phyloP scores from a whole-genome alignment of 2,888 invertebrate species.

The Sisyra nigra region DNA sequence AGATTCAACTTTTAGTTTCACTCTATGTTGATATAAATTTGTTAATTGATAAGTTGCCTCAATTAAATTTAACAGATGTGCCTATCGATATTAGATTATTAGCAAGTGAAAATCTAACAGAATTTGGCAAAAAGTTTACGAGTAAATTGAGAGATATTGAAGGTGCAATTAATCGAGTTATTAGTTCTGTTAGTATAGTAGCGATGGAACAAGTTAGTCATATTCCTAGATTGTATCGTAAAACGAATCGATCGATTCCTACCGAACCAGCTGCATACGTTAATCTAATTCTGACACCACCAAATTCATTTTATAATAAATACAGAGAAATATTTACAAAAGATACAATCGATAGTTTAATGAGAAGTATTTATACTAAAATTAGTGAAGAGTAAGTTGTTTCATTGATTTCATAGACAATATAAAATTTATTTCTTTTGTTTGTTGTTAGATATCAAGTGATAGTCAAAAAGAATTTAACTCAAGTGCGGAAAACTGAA shows the following conservation, averaged over 20 bases:
- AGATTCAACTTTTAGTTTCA: slow-evolving; percentile 22
- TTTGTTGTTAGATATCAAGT: slow-evolving; percentile 37
- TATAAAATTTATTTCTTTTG: slow-evolving; percentile 4
- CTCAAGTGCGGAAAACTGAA: slow-evolving; percentile 88
- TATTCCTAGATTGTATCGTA: slow-evolving; percentile 81
- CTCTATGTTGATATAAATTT: slow-evolving; percentile 26
- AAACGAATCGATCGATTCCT: slow-evolving; percentile 80
- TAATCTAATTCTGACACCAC: slow-evolving; percentile 41
- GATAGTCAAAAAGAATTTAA: slow-evolving; percentile 73
- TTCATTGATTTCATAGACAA: slow-evolving; percentile 1
- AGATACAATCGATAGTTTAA: slow-evolving; percentile 24
- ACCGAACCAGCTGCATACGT: slow-evolving; percentile 67
- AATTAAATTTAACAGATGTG: slow-evolving; percentile 12
- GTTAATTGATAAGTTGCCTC: slow-evolving; percentile 20
- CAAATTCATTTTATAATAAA: slow-evolving; percentile 38
- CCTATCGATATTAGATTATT: background rate
- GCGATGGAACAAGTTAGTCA: slow-evolving; percentile 69
- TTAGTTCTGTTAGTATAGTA: slow-evolving; percentile 16
- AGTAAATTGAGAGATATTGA: slow-evolving; percentile 21
- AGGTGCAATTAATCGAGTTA: slow-evolving; percentile 24
- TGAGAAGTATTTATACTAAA: slow-evolving; percentile 26
- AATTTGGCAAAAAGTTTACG: slow-evolving; percentile 9
- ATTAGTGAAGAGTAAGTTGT: slow-evolving; percentile 32
- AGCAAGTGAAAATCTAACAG: slow-evolving; percentile 10
- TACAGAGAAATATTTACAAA: slow-evolving; percentile 26